Conservation (phyloP, 2,888 invertebrate genomes). For the Cephus nigrinus region DNA sequence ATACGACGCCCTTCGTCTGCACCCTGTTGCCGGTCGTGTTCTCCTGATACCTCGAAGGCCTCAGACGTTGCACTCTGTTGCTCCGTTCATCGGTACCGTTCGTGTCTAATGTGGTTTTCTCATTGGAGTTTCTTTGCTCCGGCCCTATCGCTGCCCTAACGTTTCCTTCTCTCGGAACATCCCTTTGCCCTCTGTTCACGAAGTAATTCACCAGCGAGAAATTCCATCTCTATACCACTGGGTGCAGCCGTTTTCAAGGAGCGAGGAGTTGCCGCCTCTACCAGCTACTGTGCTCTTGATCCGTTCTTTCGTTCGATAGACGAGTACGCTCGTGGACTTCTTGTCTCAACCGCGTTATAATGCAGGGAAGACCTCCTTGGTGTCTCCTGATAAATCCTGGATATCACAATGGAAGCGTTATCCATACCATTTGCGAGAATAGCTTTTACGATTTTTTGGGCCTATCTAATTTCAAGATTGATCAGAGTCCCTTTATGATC, state of each 20-base stretch:
- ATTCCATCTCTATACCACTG: background rate
- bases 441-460: background rate
- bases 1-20: conserved; percentile 48
- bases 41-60: conserved; percentile 61
- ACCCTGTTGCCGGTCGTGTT: conserved; percentile 48
- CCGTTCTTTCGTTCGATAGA: conserved; percentile 52
- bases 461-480: background rate
- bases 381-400: background rate
- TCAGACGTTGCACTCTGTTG: conserved; percentile 63
- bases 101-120: conserved; percentile 12
- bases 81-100: conserved; percentile 44
- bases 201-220: background rate
- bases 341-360: background rate
- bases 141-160: background rate
- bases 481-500: background rate
- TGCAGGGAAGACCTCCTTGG: background rate
- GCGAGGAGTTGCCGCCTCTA: conserved; percentile 42
- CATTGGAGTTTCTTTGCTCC: background rate
- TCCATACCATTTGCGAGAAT: background rate
- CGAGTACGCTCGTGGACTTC: conserved; percentile 47
- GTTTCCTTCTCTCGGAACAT: conserved; percentile 13
- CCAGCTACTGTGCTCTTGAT: conserved; percentile 63
- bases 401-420: background rate
- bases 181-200: background rate
- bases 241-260: background rate